Conservation (phyloP, 2,888 invertebrate genomes). For the Athetis lepigone region DNA sequence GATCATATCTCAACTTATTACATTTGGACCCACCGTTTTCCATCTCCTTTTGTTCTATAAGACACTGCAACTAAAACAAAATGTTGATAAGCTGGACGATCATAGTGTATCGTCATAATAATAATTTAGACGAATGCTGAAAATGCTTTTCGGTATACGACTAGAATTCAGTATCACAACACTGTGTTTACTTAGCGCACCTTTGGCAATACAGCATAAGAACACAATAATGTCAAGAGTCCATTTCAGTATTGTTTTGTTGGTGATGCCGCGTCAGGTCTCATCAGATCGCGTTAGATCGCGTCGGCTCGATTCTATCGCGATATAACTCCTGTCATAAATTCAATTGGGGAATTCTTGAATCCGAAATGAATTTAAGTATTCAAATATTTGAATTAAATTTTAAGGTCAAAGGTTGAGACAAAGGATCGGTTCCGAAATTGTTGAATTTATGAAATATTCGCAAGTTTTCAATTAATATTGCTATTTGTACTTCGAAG, state of each 20-base stretch:
- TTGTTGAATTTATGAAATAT: conserved; percentile 46
- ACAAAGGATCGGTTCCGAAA: conserved; percentile 46
- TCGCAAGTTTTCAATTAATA: conserved; percentile 41
- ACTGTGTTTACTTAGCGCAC: neutral
- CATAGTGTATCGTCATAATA: too few species aligned
- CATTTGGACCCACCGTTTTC: too few species aligned
- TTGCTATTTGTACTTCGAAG: conserved; percentile 32
- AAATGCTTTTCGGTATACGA: too few species aligned
- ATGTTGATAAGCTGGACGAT: too few species aligned
- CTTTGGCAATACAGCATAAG: neutral
- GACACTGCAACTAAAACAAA: too few species aligned
- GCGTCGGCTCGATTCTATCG: conserved; percentile 13
- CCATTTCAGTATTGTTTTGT: neutral
- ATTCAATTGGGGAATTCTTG: conserved; percentile 55
- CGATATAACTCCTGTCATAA: conserved; percentile 43
- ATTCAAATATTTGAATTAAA: conserved; percentile 61
- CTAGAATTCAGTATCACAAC: too few species aligned
- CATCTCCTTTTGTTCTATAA: too few species aligned
- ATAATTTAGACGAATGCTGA: too few species aligned
- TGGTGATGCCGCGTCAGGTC: conserved; percentile 6
- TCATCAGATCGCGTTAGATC: conserved; percentile 2
- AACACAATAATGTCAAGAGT: neutral
- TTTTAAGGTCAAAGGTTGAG: conserved; percentile 40
- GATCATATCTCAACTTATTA: too few species aligned
- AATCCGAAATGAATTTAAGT: conserved; percentile 46